A percentile compares a stretch with the other conserved stretches of the same genome.
Conservation (phyloP, 1,140 invertebrate genomes). For the Spodoptera litura region DNA sequence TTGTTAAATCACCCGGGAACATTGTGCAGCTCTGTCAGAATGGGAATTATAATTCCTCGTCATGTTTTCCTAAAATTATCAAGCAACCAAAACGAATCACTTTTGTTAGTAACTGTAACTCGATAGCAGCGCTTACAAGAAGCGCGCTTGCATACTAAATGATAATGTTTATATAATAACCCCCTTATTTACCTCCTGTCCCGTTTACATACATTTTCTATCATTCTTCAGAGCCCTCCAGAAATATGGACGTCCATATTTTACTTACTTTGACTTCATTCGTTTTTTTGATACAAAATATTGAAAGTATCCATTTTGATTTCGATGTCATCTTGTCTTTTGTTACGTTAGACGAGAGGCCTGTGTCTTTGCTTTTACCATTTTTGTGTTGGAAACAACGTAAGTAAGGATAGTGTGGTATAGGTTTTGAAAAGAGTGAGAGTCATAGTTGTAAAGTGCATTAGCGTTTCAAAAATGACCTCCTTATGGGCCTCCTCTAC, state of each 20-base stretch:
- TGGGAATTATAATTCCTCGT: no score
- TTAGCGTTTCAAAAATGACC: no score
- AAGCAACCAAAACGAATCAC: neutral
- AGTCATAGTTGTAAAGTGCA: no score
- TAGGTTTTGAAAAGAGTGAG: no score
- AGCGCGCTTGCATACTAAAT: constrained; percentile 29
- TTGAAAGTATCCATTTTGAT: neutral
- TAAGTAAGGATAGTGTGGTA: constrained; percentile 53
- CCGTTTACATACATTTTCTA: neutral
- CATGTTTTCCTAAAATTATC: no score
- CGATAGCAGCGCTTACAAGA: neutral
- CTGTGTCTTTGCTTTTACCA: constrained; percentile 64
- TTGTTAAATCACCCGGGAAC: no score
- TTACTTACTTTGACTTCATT: neutral
- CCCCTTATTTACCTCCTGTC: neutral
- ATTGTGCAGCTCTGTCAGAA: no score
- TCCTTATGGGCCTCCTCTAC: no score
- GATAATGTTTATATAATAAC: constrained; percentile 16
- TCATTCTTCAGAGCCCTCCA: neutral
- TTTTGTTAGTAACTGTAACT: constrained; percentile 6
- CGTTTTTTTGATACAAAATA: constrained; percentile 7
- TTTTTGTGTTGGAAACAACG: constrained; percentile 69
- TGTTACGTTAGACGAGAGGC: constrained; percentile 59
- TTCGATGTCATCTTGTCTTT: constrained; percentile 64
- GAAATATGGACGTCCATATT: constrained; percentile 18